Evolutionary conservation across 2,888 invertebrate species (phyloP).

Genomic region (Nebria salina): DNA sequence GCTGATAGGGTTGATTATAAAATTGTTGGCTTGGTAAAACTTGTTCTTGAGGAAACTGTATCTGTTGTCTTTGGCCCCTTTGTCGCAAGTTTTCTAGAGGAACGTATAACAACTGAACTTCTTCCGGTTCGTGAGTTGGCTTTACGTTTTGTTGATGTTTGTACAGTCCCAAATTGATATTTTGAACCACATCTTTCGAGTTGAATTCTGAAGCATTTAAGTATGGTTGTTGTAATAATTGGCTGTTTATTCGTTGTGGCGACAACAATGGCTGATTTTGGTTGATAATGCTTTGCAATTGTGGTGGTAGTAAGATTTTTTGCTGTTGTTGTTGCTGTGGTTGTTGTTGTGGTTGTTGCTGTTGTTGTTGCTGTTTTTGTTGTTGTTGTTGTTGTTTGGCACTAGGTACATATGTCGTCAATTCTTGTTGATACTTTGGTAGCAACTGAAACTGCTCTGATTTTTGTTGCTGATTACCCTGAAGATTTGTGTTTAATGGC

Average conservation of each 20-base stretch:
- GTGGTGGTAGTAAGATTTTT: constrained; percentile 49
- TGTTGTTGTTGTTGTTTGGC: not conserved
- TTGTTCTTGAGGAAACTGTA: constrained; percentile 49
- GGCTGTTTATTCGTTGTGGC: constrained; percentile 22
- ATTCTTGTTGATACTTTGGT: constrained; percentile 44
- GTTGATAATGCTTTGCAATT: constrained; percentile 52
- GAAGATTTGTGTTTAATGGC: constrained; percentile 46
- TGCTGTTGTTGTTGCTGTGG: constrained; percentile 50
- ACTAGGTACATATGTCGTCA: not conserved
- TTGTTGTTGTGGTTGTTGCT: constrained; percentile 7
- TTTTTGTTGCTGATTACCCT: constrained; percentile 50
- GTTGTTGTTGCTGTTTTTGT: constrained; percentile 46
- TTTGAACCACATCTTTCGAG: constrained; percentile 25
- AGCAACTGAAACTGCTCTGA: constrained; percentile 19
- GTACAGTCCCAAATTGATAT: constrained; percentile 30
- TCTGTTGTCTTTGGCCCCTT: constrained; percentile 51
- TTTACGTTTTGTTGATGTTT: constrained; percentile 12
- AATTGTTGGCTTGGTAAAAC: constrained; percentile 51
- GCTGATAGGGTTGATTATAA: constrained; percentile 47
- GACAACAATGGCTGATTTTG: constrained; percentile 51
- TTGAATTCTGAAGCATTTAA: constrained; percentile 30
- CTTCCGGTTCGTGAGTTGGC: constrained; percentile 60
- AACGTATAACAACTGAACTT: constrained; percentile 83
- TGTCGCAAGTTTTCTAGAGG: constrained; percentile 78
- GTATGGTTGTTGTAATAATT: constrained; percentile 11